Percentiles rank a stretch among this genome's conserved stretches.
Conservation (phyloP, 2,888 invertebrate genomes). For the Nomada hirtipes region DNA sequence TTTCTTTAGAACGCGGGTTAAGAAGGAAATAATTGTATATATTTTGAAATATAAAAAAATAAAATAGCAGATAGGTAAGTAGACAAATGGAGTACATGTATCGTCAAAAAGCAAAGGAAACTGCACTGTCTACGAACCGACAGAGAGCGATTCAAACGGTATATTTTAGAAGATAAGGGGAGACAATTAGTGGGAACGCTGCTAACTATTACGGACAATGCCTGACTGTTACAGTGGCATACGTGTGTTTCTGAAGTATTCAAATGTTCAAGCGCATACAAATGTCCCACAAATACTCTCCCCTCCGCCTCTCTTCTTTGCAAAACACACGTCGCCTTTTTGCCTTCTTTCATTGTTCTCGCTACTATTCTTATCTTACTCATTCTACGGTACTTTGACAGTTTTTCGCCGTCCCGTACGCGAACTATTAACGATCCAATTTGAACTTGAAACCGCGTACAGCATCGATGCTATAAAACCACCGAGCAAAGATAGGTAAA, state of each 20-base stretch:
- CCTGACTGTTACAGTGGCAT: conserved; percentile 14
- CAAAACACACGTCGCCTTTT: not conserved
- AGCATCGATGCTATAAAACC: no score
- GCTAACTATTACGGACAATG: conserved; percentile 39
- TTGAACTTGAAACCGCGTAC: not conserved
- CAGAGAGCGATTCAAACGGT: conserved; percentile 16
- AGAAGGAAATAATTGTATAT: conserved; percentile 28
- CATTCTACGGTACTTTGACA: not conserved
- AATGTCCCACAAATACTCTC: conserved; percentile 1
- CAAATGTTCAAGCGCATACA: conserved; percentile 3
- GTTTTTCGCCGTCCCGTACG: not conserved
- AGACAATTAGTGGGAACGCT: conserved; percentile 2
- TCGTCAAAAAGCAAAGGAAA: conserved; percentile 26
- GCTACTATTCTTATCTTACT: not conserved
- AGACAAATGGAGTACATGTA: conserved; percentile 39
- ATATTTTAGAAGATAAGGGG: conserved; percentile 14
- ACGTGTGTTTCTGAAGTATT: conserved; percentile 28
- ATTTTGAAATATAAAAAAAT: conserved; percentile 19
- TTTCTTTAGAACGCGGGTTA: conserved; percentile 55
- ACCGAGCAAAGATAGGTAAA: not conserved
- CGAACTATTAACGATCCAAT: not conserved
- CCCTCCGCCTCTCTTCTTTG: not conserved
- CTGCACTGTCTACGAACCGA: conserved; percentile 15
- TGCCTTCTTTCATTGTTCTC: not conserved
- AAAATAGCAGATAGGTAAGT: conserved; percentile 47